These are phyloP conservation scores for Drosophila equinoxialis DNA, from an alignment of 1,140 invertebrate species.

Conservation along the genomic window DNA sequence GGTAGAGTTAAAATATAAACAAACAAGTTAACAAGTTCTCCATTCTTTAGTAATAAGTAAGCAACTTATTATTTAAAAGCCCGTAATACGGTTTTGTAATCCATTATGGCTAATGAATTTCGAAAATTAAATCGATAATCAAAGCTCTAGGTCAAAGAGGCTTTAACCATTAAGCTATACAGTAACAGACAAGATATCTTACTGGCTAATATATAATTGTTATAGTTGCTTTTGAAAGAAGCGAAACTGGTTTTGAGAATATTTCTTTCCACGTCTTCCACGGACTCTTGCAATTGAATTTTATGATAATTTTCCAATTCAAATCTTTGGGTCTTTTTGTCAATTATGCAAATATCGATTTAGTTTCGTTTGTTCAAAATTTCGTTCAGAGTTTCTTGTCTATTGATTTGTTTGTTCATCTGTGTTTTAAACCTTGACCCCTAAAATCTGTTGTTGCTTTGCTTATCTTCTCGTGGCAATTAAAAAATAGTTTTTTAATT, in stretches of 20 bases:
- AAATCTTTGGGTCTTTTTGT: background rate
- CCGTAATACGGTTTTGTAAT: too few species aligned
- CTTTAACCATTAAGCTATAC: too few species aligned
- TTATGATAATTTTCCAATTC: slow-evolving; percentile 9
- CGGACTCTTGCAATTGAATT: slow-evolving; percentile 4
- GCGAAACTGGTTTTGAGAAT: background rate
- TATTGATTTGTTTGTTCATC: background rate
- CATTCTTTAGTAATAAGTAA: background rate
- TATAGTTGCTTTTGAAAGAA: background rate
- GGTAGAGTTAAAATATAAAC: background rate
- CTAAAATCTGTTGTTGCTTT: background rate
- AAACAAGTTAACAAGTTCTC: background rate
- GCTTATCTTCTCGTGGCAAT: slow-evolving; percentile 6
- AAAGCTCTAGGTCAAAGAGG: too few species aligned
- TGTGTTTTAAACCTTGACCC: slow-evolving; percentile 7
- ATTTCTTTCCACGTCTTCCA: background rate
- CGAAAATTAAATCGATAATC: too few species aligned
- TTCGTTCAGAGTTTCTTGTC: slow-evolving; percentile 1
- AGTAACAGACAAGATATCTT: too few species aligned
- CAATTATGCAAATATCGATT: slow-evolving; percentile 13
- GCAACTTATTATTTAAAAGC: too few species aligned
- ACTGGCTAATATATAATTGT: background rate
- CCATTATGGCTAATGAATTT: too few species aligned
- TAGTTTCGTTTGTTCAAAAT: slow-evolving; percentile 8
- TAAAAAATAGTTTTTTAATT: slow-evolving; percentile 22